Percentiles rank a stretch among this genome's conserved stretches.
Evolutionary conservation across 2,797 vertebrate species (phyloP).

Genomic region (Amblyopsis hoosieri): DNA sequence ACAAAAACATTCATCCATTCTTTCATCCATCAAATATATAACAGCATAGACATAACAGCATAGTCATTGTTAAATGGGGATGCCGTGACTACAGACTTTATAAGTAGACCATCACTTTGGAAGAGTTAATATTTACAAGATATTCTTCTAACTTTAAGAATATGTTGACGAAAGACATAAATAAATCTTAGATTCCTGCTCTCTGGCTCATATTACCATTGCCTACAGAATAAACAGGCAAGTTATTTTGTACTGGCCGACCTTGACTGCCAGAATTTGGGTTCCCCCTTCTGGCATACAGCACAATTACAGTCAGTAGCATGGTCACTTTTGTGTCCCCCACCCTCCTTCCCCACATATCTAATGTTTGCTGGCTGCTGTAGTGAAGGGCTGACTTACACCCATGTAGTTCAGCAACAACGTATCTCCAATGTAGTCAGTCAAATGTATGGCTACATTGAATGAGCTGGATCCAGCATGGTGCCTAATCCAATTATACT

Average conservation of each 20-base stretch:
- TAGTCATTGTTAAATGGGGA: too few species aligned
- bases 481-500: constrained; percentile 69
- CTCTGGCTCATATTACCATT: constrained; percentile 3
- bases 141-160: too few species aligned
- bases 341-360: too few species aligned
- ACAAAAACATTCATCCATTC: too few species aligned
- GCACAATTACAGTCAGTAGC: constrained; percentile 27
- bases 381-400: background rate
- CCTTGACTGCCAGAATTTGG: constrained; percentile 26
- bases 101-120: too few species aligned
- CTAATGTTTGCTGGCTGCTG: background rate
- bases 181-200: constrained; percentile 1
- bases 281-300: constrained; percentile 63
- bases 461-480: constrained; percentile 17
- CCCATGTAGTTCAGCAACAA: background rate
- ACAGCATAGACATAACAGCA: too few species aligned
- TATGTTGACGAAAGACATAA: background rate
- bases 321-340: background rate
- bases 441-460: constrained; percentile 16
- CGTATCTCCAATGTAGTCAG: background rate
- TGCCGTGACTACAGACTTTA: too few species aligned
- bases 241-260: too few species aligned
- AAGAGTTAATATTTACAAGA: too few species aligned
- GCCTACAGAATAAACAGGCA: constrained; percentile 1
- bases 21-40: too few species aligned